A percentile compares a stretch with the other conserved stretches of the same genome.
phyloP scores from a whole-genome alignment of 2,113 vertebrate species.

The Sardina pilchardus region DNA sequence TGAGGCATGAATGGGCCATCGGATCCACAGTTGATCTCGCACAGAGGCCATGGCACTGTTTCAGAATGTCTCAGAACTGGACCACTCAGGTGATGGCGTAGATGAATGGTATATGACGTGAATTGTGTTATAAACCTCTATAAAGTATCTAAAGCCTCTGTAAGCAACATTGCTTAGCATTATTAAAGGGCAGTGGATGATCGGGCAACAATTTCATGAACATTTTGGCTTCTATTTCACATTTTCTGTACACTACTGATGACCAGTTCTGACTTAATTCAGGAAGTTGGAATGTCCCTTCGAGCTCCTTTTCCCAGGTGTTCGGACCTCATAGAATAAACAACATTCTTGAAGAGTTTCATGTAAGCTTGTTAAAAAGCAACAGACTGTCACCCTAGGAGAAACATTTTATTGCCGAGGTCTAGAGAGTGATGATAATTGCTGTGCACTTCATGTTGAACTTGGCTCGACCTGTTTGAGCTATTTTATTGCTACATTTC shows the following conservation, averaged over 20 bases:
- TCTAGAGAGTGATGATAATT: neutral
- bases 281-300: neutral
- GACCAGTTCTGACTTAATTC: neutral
- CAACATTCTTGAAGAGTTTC: neutral
- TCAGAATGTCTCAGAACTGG: neutral
- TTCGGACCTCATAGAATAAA: neutral
- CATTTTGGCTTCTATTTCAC: no score
- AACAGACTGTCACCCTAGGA: neutral
- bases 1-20: neutral
- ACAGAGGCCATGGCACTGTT: neutral
- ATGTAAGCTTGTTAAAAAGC: no score
- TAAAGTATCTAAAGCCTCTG: neutral
- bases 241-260: neutral
- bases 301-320: neutral
- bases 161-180: neutral
- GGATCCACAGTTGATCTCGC: neutral
- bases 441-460: neutral
- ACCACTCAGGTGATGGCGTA: neutral
- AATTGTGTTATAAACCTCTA: neutral
- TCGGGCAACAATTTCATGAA: neutral
- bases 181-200: neutral
- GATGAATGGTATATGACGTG: neutral
- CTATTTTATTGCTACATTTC: neutral
- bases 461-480: neutral
- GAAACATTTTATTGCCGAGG: neutral